Evolutionary conservation across 2,888 invertebrate genomes (phyloP).

Genomic region (Chirona hameri): DNA sequence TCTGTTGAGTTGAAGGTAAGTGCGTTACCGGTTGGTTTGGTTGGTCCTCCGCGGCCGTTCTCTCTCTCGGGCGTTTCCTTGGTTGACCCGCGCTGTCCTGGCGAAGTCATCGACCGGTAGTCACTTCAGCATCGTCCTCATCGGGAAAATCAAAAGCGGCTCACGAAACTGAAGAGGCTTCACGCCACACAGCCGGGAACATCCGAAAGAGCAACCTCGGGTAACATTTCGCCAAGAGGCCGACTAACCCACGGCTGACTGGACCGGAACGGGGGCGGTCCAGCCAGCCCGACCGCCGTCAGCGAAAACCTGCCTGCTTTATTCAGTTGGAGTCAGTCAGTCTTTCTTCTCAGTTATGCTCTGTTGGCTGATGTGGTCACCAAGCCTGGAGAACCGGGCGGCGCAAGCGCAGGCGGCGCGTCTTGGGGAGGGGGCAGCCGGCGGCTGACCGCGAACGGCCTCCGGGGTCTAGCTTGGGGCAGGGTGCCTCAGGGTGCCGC

Average conservation of each 20-base stretch:
- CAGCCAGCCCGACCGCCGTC: neutral
- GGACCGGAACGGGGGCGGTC: neutral
- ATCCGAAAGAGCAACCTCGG: too few relatives aligned
- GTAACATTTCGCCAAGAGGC: too few relatives aligned
- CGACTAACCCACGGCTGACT: too few relatives aligned
- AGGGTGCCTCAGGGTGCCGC: neutral
- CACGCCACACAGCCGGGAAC: too few relatives aligned
- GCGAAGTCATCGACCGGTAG: too few relatives aligned
- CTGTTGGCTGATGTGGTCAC: neutral
- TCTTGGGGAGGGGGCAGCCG: too few relatives aligned
- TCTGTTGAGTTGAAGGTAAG: slow-evolving; percentile 13
- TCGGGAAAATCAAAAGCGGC: too few relatives aligned
- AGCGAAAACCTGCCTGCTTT: neutral
- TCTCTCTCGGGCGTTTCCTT: neutral
- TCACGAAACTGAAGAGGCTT: too few relatives aligned
- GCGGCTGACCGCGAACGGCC: too few relatives aligned
- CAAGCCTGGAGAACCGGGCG: too few relatives aligned
- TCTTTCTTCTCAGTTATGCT: neutral
- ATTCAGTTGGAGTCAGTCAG: neutral
- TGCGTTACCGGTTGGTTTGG: neutral
- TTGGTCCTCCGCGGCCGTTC: neutral
- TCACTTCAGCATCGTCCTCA: too few relatives aligned
- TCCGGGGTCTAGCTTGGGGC: neutral
- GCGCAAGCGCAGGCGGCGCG: too few relatives aligned
- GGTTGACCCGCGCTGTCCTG: neutral